These are phyloP conservation scores for Hemithea aestivaria DNA, from an alignment of 2,888 invertebrate genomes.

Conservation along the genomic window DNA sequence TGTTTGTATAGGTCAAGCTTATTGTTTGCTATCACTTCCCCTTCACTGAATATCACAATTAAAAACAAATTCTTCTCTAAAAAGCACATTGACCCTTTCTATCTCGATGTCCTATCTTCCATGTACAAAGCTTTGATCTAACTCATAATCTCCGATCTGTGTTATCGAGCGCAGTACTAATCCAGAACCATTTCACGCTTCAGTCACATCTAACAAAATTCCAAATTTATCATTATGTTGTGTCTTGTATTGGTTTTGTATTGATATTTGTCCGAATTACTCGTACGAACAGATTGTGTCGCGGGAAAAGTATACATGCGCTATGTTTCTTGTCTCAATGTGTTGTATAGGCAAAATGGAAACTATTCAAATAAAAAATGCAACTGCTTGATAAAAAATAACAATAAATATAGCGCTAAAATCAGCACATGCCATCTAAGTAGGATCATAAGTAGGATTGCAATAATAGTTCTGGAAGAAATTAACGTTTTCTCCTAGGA, in stretches of 20 bases:
- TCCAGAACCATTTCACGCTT: constrained; percentile 61
- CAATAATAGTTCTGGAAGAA: no score
- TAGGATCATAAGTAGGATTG: no score
- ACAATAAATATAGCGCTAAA: no score
- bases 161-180: constrained; percentile 50
- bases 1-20: no score
- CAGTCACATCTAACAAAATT: constrained; percentile 76
- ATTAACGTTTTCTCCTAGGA: no score
- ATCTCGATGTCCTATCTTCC: constrained; percentile 16
- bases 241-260: constrained; percentile 80
- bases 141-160: constrained; percentile 23
- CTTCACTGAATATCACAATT: no score
- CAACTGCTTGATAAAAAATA: no score
- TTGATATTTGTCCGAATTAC: constrained; percentile 50
- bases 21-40: no score
- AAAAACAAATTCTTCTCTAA: constrained; percentile 10
- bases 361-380: constrained; percentile 1
- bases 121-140: constrained; percentile 30
- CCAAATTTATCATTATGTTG: constrained; percentile 73
- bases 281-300: constrained; percentile 34
- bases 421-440: no score
- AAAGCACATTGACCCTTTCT: constrained; percentile 15
- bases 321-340: constrained; percentile 4
- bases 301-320: constrained; percentile 23
- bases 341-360: constrained; percentile 7